Conservation (phyloP, 2,888 invertebrate genomes). For the Limnephilus marmoratus region DNA sequence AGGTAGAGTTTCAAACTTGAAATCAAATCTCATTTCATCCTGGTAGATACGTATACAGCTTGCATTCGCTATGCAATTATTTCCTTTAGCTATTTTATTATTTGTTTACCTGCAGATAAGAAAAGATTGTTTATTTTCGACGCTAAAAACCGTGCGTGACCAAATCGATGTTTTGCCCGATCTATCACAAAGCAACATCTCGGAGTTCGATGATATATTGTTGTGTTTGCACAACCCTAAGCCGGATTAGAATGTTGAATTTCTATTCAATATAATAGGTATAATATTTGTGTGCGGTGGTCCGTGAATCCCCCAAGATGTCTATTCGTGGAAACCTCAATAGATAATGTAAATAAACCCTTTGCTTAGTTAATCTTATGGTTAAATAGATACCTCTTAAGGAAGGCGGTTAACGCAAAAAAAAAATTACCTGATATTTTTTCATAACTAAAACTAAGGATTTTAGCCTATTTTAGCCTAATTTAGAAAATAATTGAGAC, state of each 20-base stretch:
- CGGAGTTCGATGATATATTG: constrained; percentile 14
- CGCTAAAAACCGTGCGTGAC: constrained; percentile 34
- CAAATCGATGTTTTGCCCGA: constrained; percentile 11
- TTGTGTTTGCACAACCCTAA: constrained; percentile 24
- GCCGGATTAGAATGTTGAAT: constrained; percentile 25
- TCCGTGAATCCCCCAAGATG: neutral
- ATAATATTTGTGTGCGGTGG: neutral
- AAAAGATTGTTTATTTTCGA: constrained; percentile 19
- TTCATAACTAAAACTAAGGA: neutral
- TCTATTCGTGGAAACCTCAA: neutral
- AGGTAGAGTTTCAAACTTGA: neutral
- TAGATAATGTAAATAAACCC: neutral
- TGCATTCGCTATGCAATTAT: neutral
- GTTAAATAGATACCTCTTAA: neutral
- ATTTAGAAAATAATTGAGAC: too few species aligned
- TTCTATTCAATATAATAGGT: neutral
- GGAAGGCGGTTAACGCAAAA: neutral
- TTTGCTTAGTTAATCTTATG: neutral
- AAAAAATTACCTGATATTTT: neutral
- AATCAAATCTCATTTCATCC: neutral
- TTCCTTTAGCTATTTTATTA: neutral
- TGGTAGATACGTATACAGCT: neutral
- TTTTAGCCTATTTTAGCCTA: too few species aligned
- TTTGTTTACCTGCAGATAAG: constrained; percentile 34
- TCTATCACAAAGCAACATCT: constrained; percentile 19